A percentile compares a stretch with the other conserved stretches of the same genome.
Evolutionary conservation across 2,113 vertebrate genomes (phyloP).

Genomic region (Monopterus albus): DNA sequence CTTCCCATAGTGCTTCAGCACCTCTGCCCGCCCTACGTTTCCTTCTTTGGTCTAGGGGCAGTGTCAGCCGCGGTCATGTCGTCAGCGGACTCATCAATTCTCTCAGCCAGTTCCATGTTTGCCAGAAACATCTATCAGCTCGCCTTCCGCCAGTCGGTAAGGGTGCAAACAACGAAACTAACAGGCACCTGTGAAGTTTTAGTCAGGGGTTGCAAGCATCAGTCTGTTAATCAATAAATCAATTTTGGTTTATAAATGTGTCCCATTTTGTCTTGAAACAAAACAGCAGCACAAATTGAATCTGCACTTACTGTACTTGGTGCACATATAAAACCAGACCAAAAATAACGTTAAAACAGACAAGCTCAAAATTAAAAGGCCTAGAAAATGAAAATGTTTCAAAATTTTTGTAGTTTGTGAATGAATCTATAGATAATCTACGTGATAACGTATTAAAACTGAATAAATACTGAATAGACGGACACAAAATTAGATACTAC

Average conservation of each 20-base stretch:
- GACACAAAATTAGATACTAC: no score
- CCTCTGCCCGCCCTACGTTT: slow-evolving; percentile 92
- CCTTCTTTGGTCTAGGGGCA: slow-evolving; percentile 94
- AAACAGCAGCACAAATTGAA: background rate
- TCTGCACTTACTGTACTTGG: background rate
- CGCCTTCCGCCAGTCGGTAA: slow-evolving; percentile 96
- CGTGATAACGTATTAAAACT: no score
- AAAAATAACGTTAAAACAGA: background rate
- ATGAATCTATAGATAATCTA: background rate
- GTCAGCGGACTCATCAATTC: slow-evolving; percentile 96
- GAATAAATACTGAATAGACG: no score
- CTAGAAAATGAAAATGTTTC: background rate
- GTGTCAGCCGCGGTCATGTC: slow-evolving; percentile 98
- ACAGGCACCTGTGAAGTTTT: background rate
- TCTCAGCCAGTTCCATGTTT: slow-evolving; percentile 99
- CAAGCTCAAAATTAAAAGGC: background rate
- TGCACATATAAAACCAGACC: background rate
- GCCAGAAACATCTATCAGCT: slow-evolving; percentile 96
- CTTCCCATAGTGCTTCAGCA: slow-evolving; percentile 95
- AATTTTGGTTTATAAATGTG: slow-evolving; percentile 3
- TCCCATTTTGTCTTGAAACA: background rate
- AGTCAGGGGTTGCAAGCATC: background rate
- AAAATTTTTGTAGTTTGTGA: no score
- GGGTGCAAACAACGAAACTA: slow-evolving; percentile 20
- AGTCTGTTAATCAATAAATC: background rate